Evolutionary conservation across 2,888 invertebrate species (phyloP).

Genomic region (Drosophila eohydei): DNA sequence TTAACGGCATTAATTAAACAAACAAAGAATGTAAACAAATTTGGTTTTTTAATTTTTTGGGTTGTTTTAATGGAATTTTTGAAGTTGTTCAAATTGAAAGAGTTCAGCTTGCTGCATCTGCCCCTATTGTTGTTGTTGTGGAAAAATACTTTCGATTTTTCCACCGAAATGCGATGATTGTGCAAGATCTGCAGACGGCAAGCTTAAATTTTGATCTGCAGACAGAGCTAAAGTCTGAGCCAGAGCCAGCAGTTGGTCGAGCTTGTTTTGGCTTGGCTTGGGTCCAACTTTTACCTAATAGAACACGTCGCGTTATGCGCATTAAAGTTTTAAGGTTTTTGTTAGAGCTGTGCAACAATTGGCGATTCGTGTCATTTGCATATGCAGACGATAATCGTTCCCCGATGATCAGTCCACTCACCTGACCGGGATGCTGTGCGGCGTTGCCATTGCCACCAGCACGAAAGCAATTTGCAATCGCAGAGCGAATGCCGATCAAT

Average conservation of each 20-base stretch:
- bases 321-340: constrained; percentile 39
- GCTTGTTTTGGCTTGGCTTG: neutral
- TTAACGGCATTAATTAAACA: constrained; percentile 52
- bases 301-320: constrained; percentile 73
- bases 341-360: constrained; percentile 35
- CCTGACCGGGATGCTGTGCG: constrained; percentile 3
- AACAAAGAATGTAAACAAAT: constrained; percentile 29
- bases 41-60: neutral
- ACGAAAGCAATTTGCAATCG: constrained; percentile 56
- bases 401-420: constrained; percentile 35
- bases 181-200: constrained; percentile 30
- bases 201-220: constrained; percentile 27
- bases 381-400: constrained; percentile 43
- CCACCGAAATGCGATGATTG: constrained; percentile 29
- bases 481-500: constrained; percentile 56
- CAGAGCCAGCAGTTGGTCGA: constrained; percentile 31
- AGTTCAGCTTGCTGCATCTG: constrained; percentile 8
- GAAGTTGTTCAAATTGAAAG: constrained; percentile 11
- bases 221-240: constrained; percentile 16
- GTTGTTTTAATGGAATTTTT: constrained; percentile 29
- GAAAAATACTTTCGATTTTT: constrained; percentile 57
- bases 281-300: constrained; percentile 51
- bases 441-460: constrained; percentile 44
- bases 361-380: constrained; percentile 66
- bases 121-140: constrained; percentile 20